Percentiles rank a stretch among this genome's conserved stretches.
Evolutionary conservation across 1,140 invertebrate genomes (phyloP).

Genomic region (Globodera ellingtonae): DNA sequence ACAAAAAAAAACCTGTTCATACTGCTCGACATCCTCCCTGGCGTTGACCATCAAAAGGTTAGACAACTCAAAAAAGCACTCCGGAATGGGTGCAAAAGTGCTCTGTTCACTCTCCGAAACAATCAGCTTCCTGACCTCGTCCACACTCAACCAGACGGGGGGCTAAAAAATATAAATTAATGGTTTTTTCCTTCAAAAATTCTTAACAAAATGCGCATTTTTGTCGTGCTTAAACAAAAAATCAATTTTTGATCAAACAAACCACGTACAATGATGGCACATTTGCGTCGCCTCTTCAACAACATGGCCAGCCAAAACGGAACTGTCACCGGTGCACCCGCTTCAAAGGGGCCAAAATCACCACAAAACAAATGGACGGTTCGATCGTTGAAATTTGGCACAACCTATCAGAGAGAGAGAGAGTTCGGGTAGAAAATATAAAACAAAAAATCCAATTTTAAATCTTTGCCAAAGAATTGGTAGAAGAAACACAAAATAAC

Average conservation of each 20-base stretch:
- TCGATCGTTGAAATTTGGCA: constrained; percentile 84
- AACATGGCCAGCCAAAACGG: constrained; percentile 94
- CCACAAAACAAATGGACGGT: constrained; percentile 71
- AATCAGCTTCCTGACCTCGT: constrained; percentile 78
- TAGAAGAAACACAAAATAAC: no score
- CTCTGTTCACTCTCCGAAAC: constrained; percentile 80
- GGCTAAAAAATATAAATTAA: constrained; percentile 60
- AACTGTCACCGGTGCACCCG: constrained; percentile 76
- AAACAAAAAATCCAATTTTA: no score
- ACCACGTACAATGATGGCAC: constrained; percentile 74
- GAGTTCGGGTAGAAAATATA: not conserved
- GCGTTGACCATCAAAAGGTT: constrained; percentile 79
- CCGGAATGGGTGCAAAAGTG: constrained; percentile 79
- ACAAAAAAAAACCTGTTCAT: constrained; percentile 71
- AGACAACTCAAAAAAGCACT: constrained; percentile 84
- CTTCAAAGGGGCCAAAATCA: constrained; percentile 78
- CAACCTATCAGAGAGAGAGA: constrained; percentile 71
- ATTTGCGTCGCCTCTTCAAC: constrained; percentile 88
- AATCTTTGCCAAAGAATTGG: no score
- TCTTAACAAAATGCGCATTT: constrained; percentile 23
- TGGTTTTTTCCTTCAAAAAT: no score
- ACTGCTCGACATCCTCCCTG: constrained; percentile 77
- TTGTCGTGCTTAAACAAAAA: no score
- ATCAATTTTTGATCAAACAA: no score
- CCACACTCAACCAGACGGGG: constrained; percentile 90